Conservation (phyloP, 2,113 vertebrate genomes). For the Dipodomys stephensi region DNA sequence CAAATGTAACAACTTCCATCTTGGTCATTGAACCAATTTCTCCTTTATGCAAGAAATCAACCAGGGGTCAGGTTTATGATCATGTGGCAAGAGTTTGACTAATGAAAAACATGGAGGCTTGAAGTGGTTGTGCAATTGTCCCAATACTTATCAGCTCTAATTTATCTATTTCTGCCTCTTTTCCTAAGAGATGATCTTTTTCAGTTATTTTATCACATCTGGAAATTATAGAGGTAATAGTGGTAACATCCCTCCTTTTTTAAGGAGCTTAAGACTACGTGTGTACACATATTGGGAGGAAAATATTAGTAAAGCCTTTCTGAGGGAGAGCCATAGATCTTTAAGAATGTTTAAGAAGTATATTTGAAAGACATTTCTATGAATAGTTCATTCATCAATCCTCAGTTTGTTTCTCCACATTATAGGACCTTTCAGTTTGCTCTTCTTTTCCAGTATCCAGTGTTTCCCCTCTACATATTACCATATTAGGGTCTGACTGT, state of each 20-base stretch:
- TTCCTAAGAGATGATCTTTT: not conserved
- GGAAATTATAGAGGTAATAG: not conserved
- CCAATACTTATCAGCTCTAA: not conserved
- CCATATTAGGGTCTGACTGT: not conserved
- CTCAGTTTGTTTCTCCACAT: not conserved
- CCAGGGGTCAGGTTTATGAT: not conserved
- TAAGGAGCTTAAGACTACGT: not conserved
- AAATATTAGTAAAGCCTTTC: not conserved
- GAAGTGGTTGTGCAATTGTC: not conserved
- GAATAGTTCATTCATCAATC: not conserved
- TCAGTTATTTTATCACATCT: not conserved
- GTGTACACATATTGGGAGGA: not conserved
- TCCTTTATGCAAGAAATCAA: not conserved
- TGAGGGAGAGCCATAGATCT: not conserved
- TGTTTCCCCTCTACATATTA: not conserved
- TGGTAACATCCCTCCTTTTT: not conserved
- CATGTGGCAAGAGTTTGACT: not conserved
- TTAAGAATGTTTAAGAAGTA: not conserved
- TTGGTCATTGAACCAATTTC: conserved; percentile 30
- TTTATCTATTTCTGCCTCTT: not conserved
- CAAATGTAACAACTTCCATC: conserved; percentile 56
- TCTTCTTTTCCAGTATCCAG: not conserved
- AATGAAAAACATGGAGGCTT: conserved; percentile 21
- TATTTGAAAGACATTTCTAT: not conserved
- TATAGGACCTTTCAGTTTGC: not conserved